Percentiles rank a stretch among this genome's conserved stretches.
These are phyloP conservation scores for Corydoras maculifer DNA, from an alignment of 2,113 vertebrate species.

Conservation along the genomic window DNA sequence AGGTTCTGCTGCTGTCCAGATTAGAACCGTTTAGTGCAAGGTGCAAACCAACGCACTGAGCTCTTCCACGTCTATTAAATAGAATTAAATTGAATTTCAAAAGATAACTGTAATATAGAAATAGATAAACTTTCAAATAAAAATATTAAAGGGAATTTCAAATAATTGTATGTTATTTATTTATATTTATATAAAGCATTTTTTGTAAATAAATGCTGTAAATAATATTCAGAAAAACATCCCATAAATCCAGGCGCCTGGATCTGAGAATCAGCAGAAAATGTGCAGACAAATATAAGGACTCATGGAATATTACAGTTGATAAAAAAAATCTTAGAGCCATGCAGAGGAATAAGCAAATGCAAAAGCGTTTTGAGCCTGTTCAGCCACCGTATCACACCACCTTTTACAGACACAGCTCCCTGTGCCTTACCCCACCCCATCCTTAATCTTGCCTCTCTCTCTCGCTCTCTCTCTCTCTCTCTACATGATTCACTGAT, in stretches of 20 bases:
- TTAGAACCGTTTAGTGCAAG: constrained; percentile 68
- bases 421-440: constrained; percentile 39
- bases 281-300: constrained; percentile 37
- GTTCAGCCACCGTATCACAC: constrained; percentile 76
- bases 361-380: constrained; percentile 57
- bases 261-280: too few species aligned
- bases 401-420: constrained; percentile 72
- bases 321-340: constrained; percentile 1
- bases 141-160: too few species aligned
- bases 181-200: too few species aligned
- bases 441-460: constrained; percentile 31
- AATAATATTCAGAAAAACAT: too few species aligned
- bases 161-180: too few species aligned
- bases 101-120: too few species aligned
- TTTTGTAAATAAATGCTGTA: too few species aligned
- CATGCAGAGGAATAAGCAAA: constrained; percentile 28
- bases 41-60: constrained; percentile 56
- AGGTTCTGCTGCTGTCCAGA: constrained; percentile 62
- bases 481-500: constrained; percentile 37
- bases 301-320: constrained; percentile 62
- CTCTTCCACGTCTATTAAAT: not conserved
- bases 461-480: constrained; percentile 33
- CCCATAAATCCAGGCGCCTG: too few species aligned
- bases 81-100: too few species aligned
- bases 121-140: too few species aligned